Evolutionary conservation across 2,888 invertebrate species (phyloP), one percentile per base, ranked within the genome.

Genomic region (Aphodius granarius): DNA sequence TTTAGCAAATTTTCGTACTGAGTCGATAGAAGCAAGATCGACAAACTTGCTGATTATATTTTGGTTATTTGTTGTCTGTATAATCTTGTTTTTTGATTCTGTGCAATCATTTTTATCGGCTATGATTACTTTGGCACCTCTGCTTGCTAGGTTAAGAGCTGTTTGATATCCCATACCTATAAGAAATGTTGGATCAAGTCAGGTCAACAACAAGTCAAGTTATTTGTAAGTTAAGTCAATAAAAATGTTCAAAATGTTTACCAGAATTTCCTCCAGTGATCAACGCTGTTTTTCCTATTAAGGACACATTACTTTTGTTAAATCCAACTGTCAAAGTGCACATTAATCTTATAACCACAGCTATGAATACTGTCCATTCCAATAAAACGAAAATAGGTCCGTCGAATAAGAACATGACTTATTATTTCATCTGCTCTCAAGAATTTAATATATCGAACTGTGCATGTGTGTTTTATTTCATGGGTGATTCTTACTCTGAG

Each of bases 211-310:
- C 20, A 63, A 71, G 6, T 18, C 9, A 71, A 43, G 21, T 68
- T 18, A 20, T 43, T 19, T 66, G 16, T 16, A 17, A 22, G 65
- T n/a, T 70, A 16, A 16, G 22, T 17, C 3, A 16, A 20, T 62
- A 62, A 13, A 15, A 6, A 65, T 65, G 6, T 65, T 65, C n/a
- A n/a, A n/a, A n/a, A n/a, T n/a, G n/a, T n/a, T 18, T 76, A 81
- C 84, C 74, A 80, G 94, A 77, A 66, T 73, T 97, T 79, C 95
- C 95, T 0, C 97, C 97, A n/a, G 97, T 97, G 17, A 97, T 91
- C 9, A 97, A 90, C 13, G 95, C 94, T 0, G 95, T 95, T 88
- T 97, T 96, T 13, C 95, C 96, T 18, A 64, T 65, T 65, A 77
- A 73, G 20, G 64, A 74, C 6, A 64, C 22, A 20, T 68, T 68